phyloP scores from a whole-genome alignment of 2,797 vertebrate genomes.

The Ctenochaetus hawaiiensis region DNA sequence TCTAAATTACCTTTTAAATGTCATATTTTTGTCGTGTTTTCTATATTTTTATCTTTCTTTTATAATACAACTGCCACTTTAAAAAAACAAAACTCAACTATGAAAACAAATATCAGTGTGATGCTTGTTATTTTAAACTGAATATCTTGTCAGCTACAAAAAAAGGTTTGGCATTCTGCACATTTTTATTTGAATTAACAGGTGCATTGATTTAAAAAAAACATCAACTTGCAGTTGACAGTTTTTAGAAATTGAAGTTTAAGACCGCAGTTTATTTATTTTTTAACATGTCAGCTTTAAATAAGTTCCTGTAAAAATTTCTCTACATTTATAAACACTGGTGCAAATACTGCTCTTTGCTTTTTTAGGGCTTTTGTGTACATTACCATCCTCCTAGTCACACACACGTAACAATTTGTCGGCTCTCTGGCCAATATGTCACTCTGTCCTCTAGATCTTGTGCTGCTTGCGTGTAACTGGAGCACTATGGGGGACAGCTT shows the following conservation, averaged over 20 bases:
- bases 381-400: neutral
- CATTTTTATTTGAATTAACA: no score
- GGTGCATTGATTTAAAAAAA: no score
- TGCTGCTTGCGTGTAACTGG: slow-evolving; percentile 88
- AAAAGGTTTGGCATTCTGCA: no score
- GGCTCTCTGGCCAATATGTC: slow-evolving; percentile 16
- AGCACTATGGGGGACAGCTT: slow-evolving; percentile 88
- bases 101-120: no score
- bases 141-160: no score
- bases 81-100: no score
- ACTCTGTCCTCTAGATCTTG: slow-evolving; percentile 77
- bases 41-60: no score
- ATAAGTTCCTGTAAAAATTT: neutral
- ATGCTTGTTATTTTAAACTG: no score
- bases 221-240: no score
- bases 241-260: neutral
- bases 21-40: no score
- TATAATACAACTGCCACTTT: no score
- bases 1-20: no score
- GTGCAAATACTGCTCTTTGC: neutral
- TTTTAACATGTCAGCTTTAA: neutral
- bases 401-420: neutral
- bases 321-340: neutral
- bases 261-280: neutral
- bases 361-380: neutral